Evolutionary conservation across 2,797 vertebrate genomes (phyloP).

Genomic region (Eulemur mongoz): DNA sequence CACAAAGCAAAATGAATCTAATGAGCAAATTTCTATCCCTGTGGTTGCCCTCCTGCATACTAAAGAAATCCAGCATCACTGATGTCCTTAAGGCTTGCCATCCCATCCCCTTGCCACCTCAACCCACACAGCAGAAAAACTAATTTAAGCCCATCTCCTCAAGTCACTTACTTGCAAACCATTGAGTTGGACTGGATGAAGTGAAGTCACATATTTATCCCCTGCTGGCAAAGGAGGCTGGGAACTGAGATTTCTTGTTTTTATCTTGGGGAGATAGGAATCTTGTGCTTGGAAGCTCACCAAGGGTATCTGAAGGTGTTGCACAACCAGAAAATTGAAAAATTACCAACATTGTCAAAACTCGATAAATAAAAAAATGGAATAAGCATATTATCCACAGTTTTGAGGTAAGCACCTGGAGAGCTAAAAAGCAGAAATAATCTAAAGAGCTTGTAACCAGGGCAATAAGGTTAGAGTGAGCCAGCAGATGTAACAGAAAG

Average conservation of each 20-base stretch:
- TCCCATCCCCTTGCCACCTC: not conserved
- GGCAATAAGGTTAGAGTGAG: not conserved
- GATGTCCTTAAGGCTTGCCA: not conserved
- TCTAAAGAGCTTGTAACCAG: not conserved
- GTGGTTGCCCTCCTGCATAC: not conserved
- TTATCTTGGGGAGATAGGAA: not conserved
- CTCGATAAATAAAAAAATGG: not conserved
- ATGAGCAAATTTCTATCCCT: not conserved
- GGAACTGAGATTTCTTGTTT: not conserved
- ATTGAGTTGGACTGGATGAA: not conserved
- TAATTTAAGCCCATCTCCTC: not conserved
- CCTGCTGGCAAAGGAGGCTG: not conserved
- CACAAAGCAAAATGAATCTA: not conserved
- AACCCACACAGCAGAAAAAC: not conserved
- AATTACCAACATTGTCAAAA: not conserved
- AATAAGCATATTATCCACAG: not conserved
- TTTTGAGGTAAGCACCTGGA: not conserved
- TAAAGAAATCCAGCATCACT: not conserved
- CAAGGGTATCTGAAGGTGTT: not conserved
- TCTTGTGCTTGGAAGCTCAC: not conserved
- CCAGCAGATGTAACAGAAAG: not conserved
- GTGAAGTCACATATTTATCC: not conserved
- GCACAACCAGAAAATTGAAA: not conserved
- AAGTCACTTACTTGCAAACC: not conserved
- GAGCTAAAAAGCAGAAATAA: not conserved